Percentiles rank a stretch among this genome's conserved stretches.
phyloP scores from a whole-genome alignment of 1,140 invertebrate species.

The Thrips palmi region DNA sequence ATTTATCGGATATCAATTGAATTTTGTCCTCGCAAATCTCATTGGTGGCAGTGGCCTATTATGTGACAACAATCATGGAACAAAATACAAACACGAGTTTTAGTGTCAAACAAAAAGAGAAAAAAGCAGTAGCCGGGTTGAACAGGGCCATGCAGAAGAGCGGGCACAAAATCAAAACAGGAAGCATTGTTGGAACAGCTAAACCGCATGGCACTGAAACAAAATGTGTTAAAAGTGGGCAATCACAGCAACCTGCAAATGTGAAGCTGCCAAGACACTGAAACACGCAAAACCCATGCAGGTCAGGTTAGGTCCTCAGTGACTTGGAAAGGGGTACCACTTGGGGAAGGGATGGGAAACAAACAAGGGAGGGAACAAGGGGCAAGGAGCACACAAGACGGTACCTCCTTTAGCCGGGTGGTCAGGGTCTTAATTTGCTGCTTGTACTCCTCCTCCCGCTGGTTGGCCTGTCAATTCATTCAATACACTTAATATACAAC shows the following conservation, averaged over 20 bases:
- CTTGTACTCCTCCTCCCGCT: slow-evolving; percentile 99
- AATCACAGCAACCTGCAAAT: slow-evolving; percentile 2
- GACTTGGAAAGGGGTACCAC: too few relatives aligned
- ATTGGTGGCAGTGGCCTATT: slow-evolving; percentile 39
- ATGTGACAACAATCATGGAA: slow-evolving; percentile 7
- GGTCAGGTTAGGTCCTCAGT: neutral
- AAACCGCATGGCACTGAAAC: slow-evolving; percentile 11
- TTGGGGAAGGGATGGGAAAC: neutral
- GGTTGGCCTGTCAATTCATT: slow-evolving; percentile 65
- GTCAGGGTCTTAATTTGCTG: slow-evolving; percentile 99
- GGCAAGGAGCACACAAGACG: slow-evolving; percentile 17
- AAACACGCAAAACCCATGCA: slow-evolving; percentile 8
- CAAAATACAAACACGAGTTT: too few relatives aligned
- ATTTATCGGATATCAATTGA: slow-evolving; percentile 39
- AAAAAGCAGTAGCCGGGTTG: neutral
- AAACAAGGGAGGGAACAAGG: neutral
- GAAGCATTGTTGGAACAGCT: neutral
- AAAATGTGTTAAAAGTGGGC: slow-evolving; percentile 4
- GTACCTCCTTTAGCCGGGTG: slow-evolving; percentile 97
- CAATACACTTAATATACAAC: neutral
- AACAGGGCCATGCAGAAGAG: neutral
- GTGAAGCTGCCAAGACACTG: slow-evolving; percentile 6
- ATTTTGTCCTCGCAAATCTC: slow-evolving; percentile 46
- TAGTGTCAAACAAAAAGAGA: neutral
- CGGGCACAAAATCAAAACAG: slow-evolving; percentile 8